Conservation (phyloP, 2,113 vertebrate genomes). For the Leiothrix lutea region DNA sequence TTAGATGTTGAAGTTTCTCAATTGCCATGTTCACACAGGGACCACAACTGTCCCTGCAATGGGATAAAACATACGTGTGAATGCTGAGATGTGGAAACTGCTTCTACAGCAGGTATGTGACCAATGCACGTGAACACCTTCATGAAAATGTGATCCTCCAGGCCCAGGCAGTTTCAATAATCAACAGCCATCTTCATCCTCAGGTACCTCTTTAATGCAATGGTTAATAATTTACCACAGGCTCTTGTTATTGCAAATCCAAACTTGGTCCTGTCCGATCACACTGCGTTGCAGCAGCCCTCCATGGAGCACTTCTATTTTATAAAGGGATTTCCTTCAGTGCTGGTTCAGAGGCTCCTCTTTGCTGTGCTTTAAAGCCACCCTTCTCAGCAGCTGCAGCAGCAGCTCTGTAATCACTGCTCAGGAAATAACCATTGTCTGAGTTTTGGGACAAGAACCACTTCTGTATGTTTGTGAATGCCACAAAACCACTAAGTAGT, state of each 20-base stretch:
- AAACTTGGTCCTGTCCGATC: rapidly evolving
- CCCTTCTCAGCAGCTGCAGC: neutral
- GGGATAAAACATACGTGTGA: rapidly evolving
- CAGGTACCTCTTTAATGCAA: neutral
- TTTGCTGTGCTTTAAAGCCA: neutral
- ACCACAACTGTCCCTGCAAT: neutral
- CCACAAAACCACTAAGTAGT: neutral
- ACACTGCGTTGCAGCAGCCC: neutral
- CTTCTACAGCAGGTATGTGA: rapidly evolving
- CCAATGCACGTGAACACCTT: neutral
- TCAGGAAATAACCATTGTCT: constrained; percentile 22
- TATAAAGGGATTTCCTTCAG: neutral
- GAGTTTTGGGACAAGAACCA: neutral
- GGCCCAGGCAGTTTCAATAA: neutral
- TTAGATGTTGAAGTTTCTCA: neutral
- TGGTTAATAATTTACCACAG: neutral
- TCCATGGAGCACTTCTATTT: neutral
- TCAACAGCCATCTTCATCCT: neutral
- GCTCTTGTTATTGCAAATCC: neutral
- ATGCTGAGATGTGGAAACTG: neutral
- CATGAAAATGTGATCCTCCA: neutral
- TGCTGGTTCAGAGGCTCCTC: neutral
- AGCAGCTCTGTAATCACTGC: neutral
- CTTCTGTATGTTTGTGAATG: neutral
- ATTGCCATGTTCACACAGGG: neutral